Base-by-base conservation (phyloP, 2,797 vertebrate species). In the Spea hammondii region DNA sequence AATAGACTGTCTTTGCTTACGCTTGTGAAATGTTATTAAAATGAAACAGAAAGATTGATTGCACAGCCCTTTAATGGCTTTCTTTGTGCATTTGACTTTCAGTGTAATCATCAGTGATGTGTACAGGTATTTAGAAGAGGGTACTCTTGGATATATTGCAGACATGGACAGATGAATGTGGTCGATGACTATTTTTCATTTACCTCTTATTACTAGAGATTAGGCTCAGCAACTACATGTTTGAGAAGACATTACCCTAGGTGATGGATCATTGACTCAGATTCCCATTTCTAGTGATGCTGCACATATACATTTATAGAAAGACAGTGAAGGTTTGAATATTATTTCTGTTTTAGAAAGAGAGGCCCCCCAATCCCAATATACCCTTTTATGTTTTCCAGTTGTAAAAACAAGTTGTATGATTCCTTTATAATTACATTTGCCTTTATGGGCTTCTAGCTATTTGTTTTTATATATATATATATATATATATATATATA, bases 171-270 rank as follows among this genome's bases (percentile, higher is more conserved):
- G 74, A 77, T 77, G 62, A 76, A 69, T 60, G 64, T 79, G 74
- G 65, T 66, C 74, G 65, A 77, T 66, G 69, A 46, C 73, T 80
- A 70, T 80, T 72, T 76, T 81, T 77, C 62, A 81, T 72, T 81
- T 72, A 74, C 62, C 64, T 77, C 62, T 77, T 62, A 81, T 81
- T 81, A 69, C 74, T 77, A 64, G 79, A 70, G 74, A 81, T 81
- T 81, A 81, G 68, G 79, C 74, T 76, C 69, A 76, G 74, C 72
- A 77, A 72, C 79, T 76, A 70, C 79, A 81, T 60, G 68, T 67
- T 55, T 76, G 53, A 77, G 79, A 81, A 72, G 72, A 64, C 62
- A 76, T 76, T 81, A 77, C 69, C 74, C 72, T 72, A 67, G 69
- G 53, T 46, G 49, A 64, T 81, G 79, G 74, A 77, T 81, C 79